A percentile compares a stretch with the other conserved stretches of the same genome.
Evolutionary conservation across 2,113 vertebrate species (phyloP).

Genomic region (Hippoglossus stenolepis): DNA sequence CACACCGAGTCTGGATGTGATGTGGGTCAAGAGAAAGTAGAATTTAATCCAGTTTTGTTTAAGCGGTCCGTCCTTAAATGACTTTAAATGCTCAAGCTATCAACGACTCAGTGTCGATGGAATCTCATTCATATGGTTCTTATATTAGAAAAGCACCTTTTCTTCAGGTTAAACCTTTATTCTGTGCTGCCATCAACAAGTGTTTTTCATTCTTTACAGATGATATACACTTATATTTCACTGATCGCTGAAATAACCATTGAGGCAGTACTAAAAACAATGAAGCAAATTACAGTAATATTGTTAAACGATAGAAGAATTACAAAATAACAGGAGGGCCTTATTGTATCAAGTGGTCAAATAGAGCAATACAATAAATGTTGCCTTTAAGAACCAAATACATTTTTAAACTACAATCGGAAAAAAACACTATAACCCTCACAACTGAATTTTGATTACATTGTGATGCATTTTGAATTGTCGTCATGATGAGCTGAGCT

Average conservation of each 20-base stretch:
- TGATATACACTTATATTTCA: not conserved
- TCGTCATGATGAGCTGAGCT: too few relatives aligned
- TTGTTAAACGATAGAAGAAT: not conserved
- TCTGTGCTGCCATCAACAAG: not conserved
- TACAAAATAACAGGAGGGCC: not conserved
- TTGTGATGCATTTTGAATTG: too few relatives aligned
- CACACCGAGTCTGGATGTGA: constrained; percentile 3
- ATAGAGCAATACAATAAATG: not conserved
- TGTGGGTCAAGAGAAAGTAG: too few relatives aligned
- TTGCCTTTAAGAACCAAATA: not conserved
- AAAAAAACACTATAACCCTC: too few relatives aligned
- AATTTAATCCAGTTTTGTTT: not conserved
- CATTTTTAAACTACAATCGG: too few relatives aligned
- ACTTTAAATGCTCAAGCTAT: not conserved
- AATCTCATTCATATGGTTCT: too few relatives aligned
- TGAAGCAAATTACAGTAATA: too few relatives aligned
- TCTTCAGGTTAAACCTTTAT: not conserved
- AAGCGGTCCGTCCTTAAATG: not conserved
- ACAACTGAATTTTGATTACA: too few relatives aligned
- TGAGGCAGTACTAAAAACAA: not conserved
- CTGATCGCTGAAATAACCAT: too few relatives aligned
- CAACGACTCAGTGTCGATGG: too few relatives aligned
- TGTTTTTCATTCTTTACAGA: constrained; percentile 12
- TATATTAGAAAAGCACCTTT: not conserved
- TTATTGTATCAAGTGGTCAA: not conserved